Evolutionary conservation across 1,140 invertebrate genomes (phyloP).

Genomic region (Drosophila bocki): DNA sequence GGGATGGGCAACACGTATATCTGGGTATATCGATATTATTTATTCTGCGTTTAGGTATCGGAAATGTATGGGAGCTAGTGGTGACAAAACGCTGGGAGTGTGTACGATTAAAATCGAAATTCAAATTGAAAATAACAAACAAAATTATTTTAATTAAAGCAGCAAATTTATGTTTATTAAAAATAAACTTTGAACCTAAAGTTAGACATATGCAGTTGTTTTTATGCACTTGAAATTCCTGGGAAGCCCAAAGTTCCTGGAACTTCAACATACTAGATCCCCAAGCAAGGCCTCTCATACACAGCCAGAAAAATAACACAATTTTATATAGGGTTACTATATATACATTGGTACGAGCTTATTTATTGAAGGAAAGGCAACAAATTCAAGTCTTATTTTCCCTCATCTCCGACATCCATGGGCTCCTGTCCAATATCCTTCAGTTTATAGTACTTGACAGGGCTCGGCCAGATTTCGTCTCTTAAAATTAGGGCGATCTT

Average conservation of each 20-base stretch:
- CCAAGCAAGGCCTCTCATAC: too few relatives aligned
- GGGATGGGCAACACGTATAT: not conserved
- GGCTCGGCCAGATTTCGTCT: slow-evolving; percentile 96
- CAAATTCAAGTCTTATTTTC: not conserved
- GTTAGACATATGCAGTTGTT: too few relatives aligned
- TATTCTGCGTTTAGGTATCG: not conserved
- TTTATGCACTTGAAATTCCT: not conserved
- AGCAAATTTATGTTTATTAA: too few relatives aligned
- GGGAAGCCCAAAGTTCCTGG: not conserved
- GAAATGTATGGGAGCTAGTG: not conserved
- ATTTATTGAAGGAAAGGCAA: not conserved
- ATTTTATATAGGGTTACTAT: not conserved
- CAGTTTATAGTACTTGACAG: slow-evolving; percentile 94
- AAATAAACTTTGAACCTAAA: too few relatives aligned
- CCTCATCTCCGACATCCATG: slow-evolving; percentile 81
- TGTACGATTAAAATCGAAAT: not conserved
- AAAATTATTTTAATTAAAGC: too few relatives aligned
- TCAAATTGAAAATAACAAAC: not conserved
- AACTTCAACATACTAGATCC: not conserved
- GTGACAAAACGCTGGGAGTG: accelerated
- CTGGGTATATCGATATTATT: not conserved
- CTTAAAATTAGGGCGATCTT: slow-evolving; percentile 93
- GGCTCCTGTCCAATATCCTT: slow-evolving; percentile 91
- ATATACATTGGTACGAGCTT: not conserved
- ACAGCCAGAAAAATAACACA: not conserved